Evolutionary conservation across 2,888 invertebrate species (phyloP).

Genomic region (Pristionchus exspectatus): DNA sequence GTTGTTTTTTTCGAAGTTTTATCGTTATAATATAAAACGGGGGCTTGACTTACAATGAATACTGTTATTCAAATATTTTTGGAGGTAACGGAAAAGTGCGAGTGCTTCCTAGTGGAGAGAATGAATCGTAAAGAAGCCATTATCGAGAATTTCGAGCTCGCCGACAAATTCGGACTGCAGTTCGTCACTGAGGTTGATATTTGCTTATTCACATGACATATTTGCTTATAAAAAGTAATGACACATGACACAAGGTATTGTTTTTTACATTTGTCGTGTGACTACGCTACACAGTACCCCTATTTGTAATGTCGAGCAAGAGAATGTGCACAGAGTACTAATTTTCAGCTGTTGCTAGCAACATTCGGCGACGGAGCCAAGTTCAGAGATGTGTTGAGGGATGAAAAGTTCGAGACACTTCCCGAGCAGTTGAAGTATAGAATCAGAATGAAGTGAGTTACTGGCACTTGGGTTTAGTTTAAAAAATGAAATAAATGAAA

Average conservation of each 20-base stretch:
- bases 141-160: background rate
- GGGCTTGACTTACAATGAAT: too few relatives aligned
- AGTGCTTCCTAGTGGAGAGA: background rate
- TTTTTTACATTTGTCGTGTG: too few relatives aligned
- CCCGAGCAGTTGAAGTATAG: background rate
- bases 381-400: background rate
- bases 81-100: background rate
- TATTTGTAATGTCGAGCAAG: too few relatives aligned
- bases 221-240: too few relatives aligned
- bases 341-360: background rate
- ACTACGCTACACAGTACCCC: too few relatives aligned
- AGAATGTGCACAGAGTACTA: background rate
- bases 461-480: too few relatives aligned
- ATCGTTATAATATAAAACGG: too few relatives aligned
- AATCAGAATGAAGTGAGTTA: background rate
- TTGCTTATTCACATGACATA: too few relatives aligned
- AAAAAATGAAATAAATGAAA: too few relatives aligned
- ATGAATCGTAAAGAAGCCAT: background rate
- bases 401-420: background rate
- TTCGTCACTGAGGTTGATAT: background rate
- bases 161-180: background rate
- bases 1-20: background rate
- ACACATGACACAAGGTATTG: too few relatives aligned
- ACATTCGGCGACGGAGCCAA: background rate
- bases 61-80: too few relatives aligned